Evolutionary conservation across 1,140 invertebrate species (phyloP).

Genomic region (Teleogryllus occipitalis): DNA sequence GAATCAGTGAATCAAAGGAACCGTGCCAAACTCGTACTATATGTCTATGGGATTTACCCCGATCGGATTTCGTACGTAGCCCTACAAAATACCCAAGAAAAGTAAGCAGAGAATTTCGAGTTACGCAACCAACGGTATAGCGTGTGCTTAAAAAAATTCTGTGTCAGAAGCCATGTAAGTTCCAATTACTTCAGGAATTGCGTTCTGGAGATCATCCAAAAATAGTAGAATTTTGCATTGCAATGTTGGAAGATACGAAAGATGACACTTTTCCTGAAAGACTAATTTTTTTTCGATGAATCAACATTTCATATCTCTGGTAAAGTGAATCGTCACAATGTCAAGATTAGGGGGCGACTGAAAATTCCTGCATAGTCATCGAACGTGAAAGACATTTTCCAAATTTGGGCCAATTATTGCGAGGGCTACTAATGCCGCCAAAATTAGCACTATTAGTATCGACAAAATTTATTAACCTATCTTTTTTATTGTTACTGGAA

Average conservation of each 20-base stretch:
- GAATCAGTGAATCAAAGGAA: no score
- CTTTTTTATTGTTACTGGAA: conserved; percentile 11
- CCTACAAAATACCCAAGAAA: background rate
- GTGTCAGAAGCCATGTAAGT: no score
- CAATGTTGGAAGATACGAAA: background rate
- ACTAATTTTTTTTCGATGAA: background rate
- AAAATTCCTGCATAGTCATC: conserved; percentile 5
- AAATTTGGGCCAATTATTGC: no score
- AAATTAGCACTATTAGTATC: conserved; percentile 8
- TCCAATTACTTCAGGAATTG: no score
- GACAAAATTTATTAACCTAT: conserved; percentile 17
- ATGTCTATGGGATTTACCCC: no score
- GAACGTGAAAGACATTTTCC: conserved; percentile 16
- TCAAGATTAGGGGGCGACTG: conserved; percentile 13
- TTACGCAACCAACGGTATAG: no score
- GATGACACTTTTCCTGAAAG: background rate
- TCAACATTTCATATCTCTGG: no score
- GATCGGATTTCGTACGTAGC: no score
- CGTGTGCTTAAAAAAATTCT: no score
- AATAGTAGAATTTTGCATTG: conserved; percentile 3
- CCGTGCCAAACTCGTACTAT: no score
- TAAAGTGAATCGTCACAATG: conserved; percentile 7
- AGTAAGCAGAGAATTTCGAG: no score
- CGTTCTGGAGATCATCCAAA: background rate
- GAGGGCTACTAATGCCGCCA: background rate